phyloP scores from a whole-genome alignment of 2,888 invertebrate genomes.

The Zaprionus bogoriensis region DNA sequence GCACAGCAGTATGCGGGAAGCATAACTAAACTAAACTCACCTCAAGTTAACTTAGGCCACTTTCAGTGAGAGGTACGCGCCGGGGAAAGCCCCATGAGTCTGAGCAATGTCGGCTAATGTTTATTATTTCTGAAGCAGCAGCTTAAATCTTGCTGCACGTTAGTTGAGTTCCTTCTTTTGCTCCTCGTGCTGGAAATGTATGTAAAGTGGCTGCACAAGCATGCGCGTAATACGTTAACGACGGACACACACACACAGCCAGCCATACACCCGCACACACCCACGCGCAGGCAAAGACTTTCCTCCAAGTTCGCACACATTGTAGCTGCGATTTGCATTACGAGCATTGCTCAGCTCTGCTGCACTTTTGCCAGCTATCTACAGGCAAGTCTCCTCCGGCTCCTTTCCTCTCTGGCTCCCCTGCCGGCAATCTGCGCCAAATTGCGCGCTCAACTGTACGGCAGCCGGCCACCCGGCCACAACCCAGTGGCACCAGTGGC shows the following conservation, averaged over 20 bases:
- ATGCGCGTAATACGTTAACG: constrained; percentile 69
- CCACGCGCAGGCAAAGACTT: background rate
- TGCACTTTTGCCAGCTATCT: constrained; percentile 32
- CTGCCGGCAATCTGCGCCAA: constrained; percentile 64
- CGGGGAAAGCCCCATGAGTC: background rate
- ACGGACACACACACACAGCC: constrained; percentile 36
- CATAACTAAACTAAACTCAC: constrained; percentile 9
- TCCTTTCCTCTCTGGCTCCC: constrained; percentile 10
- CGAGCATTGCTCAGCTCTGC: constrained; percentile 61
- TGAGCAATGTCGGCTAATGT: background rate
- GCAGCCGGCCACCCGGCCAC: constrained; percentile 8
- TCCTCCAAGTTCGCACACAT: constrained; percentile 50
- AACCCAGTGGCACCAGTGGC: constrained; percentile 1
- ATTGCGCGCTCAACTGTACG: constrained; percentile 70
- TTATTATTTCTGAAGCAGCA: constrained; percentile 22
- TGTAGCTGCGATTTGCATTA: constrained; percentile 69
- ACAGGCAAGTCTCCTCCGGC: constrained; percentile 30
- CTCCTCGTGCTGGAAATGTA: background rate
- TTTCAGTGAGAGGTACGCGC: background rate
- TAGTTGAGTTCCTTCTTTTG: background rate
- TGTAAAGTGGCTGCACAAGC: constrained; percentile 68
- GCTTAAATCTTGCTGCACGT: constrained; percentile 22
- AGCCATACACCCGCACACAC: background rate
- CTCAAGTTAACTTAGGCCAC: background rate
- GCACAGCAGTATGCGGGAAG: no score